Percentiles rank a stretch among this genome's conserved stretches.
phyloP scores from a whole-genome alignment of 2,113 vertebrate species.

The Thinocorus orbignyianus region DNA sequence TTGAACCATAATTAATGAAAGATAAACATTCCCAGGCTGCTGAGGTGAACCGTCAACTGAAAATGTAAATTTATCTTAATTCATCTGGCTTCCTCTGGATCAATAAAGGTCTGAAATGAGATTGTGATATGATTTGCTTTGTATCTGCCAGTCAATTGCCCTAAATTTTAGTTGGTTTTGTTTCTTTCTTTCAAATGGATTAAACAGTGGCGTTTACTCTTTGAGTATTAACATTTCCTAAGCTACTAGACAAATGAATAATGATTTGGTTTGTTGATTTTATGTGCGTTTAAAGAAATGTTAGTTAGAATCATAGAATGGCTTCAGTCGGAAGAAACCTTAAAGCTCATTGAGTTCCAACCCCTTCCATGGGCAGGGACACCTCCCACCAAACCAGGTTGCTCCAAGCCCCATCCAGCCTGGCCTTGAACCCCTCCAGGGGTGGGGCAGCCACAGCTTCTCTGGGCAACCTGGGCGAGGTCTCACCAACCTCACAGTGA shows the following conservation, averaged over 20 bases:
- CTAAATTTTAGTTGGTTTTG: neutral
- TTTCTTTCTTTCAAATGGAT: neutral
- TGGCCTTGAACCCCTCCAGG: too few species aligned
- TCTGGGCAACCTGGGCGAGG: too few species aligned
- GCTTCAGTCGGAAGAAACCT: too few species aligned
- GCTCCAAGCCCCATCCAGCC: too few species aligned
- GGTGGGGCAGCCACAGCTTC: too few species aligned
- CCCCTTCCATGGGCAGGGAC: too few species aligned
- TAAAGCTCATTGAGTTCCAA: too few species aligned
- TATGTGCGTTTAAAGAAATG: neutral
- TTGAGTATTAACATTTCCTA: neutral
- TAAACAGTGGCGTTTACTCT: neutral
- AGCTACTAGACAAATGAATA: neutral
- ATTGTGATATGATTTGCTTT: neutral
- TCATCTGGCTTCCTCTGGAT: neutral
- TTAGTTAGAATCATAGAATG: neutral
- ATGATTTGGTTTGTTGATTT: neutral
- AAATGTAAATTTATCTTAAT: conserved; percentile 31
- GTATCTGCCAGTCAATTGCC: neutral
- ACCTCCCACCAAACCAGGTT: too few species aligned
- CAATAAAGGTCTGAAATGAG: neutral
- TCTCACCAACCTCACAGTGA: too few species aligned
- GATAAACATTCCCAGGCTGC: conserved; percentile 38
- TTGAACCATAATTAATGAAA: conserved; percentile 63
- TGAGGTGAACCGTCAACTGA: conserved; percentile 14